These are phyloP conservation scores for Fulmarus glacialis DNA, from an alignment of 2,113 vertebrate species.

Conservation along the genomic window DNA sequence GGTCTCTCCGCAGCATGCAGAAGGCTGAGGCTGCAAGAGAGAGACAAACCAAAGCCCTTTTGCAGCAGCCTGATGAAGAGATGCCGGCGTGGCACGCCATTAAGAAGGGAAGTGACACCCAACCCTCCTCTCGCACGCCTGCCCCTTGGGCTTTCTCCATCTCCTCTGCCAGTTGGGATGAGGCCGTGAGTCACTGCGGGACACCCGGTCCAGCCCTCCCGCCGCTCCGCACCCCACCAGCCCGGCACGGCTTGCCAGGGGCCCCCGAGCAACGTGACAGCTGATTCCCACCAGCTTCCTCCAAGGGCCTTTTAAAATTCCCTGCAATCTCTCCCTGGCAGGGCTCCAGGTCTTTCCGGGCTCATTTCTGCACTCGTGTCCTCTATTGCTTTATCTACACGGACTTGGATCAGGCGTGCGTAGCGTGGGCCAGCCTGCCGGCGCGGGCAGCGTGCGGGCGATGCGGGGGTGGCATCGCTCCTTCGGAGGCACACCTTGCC, in stretches of 20 bases:
- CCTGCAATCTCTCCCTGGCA: not conserved
- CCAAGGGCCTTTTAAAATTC: not conserved
- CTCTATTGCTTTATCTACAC: not conserved
- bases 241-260: not conserved
- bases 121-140: not conserved
- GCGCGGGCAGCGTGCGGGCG: accelerated
- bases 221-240: accelerated
- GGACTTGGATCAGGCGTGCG: accelerated
- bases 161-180: not conserved
- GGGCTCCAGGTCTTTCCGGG: not conserved
- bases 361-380: accelerated
- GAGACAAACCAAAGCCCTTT: not conserved
- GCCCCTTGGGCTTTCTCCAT: not conserved
- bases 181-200: not conserved
- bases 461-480: not conserved
- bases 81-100: accelerated
- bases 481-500: not conserved
- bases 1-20: accelerated
- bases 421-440: not conserved
- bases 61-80: not conserved
- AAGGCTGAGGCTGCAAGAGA: not conserved
- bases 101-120: not conserved
- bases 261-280: not conserved
- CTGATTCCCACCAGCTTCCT: not conserved
- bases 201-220: not conserved